Percentiles rank a stretch among this genome's conserved stretches.
Evolutionary conservation across 2,888 invertebrate genomes (phyloP).

Genomic region (Andrena bicolor): DNA sequence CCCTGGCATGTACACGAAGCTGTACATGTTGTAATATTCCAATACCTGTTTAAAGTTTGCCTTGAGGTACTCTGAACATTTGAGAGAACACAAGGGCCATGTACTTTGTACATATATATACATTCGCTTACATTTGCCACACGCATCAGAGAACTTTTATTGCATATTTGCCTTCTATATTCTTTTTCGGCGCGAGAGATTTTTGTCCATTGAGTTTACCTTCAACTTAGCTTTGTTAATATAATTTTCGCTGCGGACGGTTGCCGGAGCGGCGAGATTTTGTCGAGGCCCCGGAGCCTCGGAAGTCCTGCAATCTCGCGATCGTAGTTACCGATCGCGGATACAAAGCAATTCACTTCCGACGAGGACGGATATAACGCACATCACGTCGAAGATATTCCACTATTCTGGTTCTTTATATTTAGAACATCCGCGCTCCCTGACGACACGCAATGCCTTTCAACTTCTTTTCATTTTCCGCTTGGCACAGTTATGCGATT

Average conservation of each 20-base stretch:
- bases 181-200: constrained; percentile 18
- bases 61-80: constrained; percentile 4
- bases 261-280: background rate
- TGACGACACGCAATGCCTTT: constrained; percentile 41
- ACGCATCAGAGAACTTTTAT: constrained; percentile 56
- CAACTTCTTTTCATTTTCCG: constrained; percentile 60
- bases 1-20: constrained; percentile 54
- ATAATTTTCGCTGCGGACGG: background rate
- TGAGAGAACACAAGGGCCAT: constrained; percentile 4
- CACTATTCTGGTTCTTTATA: constrained; percentile 49
- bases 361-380: constrained; percentile 4
- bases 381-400: constrained; percentile 25
- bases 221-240: constrained; percentile 42
- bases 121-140: constrained; percentile 32
- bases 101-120: constrained; percentile 33
- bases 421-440: constrained; percentile 55
- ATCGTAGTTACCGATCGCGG: constrained; percentile 34
- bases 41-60: constrained; percentile 12
- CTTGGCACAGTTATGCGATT: constrained; percentile 73
- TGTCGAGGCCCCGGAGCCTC: background rate
- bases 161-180: constrained; percentile 51
- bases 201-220: constrained; percentile 14
- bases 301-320: no score
- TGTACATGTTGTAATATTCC: constrained; percentile 26
- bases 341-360: constrained; percentile 11